Base-by-base conservation (phyloP, 2,797 vertebrate species). In the Notoglanidium macrostoma region DNA sequence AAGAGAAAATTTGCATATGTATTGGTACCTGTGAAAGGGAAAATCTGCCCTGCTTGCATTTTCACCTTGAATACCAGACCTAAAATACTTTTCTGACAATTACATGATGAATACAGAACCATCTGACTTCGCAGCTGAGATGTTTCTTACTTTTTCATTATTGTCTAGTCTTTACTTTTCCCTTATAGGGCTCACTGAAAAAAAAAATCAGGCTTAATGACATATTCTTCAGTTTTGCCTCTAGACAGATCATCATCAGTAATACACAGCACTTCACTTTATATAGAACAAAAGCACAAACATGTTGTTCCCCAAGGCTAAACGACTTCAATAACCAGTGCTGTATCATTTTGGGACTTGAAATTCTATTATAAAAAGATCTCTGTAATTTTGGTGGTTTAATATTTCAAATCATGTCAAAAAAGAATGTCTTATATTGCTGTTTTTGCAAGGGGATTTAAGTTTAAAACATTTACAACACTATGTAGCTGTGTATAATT, bases 321-420 rank as follows among this genome's bases (percentile, higher is more conserved):
- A 63, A 81, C 26, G 23, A 12, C 15, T 32, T 68, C 29, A 83
- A 32, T 67, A 67, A 67, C n/a, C 63, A 83, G 49, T 63, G 35
- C 15, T 29, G 79, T n/a, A 63, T 54, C n/a, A 68, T 83, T 44
- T 83, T 51, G 61, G 26, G 63, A n/a, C 61, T 51, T 67, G 61
- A 83, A 83, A 51, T 21, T 51, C 80, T 83, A 67, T 67, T 51
- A 32, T n/a, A n/a, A 46, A 67, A n/a, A 83, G 9, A 83, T 83
- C 10, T 51, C 17, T 51, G 61, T 49, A 82, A 65, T 65, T 82
- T 80, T 2, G 8, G 15, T 65, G 59, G 4, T 21, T 68, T 49
- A 3, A 49, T 82, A 65, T 82, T 29, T 82, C 21, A 80, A 15
- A 44, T n/a, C 21, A 17, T 63, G 59, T 81, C 79, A 46, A 21